These are phyloP conservation scores for Bombycilla garrulus DNA, from an alignment of 2,113 vertebrate genomes.

Conservation along the genomic window DNA sequence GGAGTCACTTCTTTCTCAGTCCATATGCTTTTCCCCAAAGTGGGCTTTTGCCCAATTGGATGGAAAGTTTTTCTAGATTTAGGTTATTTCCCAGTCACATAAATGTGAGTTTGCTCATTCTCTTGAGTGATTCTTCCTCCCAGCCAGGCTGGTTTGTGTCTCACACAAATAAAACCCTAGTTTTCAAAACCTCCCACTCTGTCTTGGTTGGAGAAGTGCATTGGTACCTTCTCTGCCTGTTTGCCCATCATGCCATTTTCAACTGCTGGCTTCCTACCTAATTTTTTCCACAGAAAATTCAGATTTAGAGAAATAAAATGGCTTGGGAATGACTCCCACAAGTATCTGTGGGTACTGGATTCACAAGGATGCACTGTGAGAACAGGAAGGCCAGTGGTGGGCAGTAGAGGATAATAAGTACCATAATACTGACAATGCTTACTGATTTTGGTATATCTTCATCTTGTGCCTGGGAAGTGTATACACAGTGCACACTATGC, in stretches of 20 bases:
- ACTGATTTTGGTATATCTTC: neutral
- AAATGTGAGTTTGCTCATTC: neutral
- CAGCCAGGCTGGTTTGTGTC: accelerated
- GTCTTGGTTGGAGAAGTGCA: neutral
- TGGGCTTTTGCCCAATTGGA: neutral
- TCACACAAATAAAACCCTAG: neutral
- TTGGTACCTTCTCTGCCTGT: neutral
- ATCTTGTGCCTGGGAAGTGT: neutral
- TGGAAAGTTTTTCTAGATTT: neutral
- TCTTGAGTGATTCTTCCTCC: neutral
- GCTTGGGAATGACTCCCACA: neutral
- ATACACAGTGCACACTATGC: neutral
- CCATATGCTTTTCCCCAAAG: neutral
- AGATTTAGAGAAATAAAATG: neutral
- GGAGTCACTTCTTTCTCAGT: neutral
- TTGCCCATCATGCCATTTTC: neutral
- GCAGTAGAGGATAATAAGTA: neutral
- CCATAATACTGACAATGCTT: neutral
- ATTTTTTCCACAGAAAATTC: neutral
- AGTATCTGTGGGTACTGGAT: neutral
- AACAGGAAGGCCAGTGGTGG: neutral
- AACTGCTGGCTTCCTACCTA: neutral
- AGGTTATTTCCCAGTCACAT: neutral
- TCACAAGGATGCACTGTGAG: neutral
- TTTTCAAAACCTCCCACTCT: neutral